phyloP scores from a whole-genome alignment of 2,113 vertebrate genomes.

The Arvicanthis niloticus region DNA sequence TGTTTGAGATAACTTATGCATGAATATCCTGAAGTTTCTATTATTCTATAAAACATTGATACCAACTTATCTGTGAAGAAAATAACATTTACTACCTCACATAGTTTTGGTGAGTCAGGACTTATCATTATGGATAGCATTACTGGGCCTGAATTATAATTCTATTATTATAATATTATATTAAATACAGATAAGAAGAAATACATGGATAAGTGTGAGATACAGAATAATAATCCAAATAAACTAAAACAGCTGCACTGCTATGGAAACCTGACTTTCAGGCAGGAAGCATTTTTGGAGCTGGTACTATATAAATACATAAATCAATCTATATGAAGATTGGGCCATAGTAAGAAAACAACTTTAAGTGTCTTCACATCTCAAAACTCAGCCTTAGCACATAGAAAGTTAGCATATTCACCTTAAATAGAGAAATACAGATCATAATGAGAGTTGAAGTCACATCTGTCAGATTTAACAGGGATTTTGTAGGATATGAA shows the following conservation, averaged over 20 bases:
- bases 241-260: neutral
- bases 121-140: no score
- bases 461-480: neutral
- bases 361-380: neutral
- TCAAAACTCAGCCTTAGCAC: neutral
- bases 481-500: neutral
- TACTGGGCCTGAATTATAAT: no score
- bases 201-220: neutral
- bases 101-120: no score
- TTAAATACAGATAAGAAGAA: neutral
- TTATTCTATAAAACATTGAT: no score
- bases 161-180: neutral
- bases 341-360: neutral
- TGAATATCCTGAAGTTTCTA: no score
- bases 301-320: neutral
- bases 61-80: no score
- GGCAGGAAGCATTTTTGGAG: neutral
- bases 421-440: neutral
- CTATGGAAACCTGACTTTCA: neutral
- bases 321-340: neutral
- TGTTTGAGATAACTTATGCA: no score
- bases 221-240: neutral
- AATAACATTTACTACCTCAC: no score
- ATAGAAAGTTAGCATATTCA: neutral
- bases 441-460: neutral